Percentiles rank a stretch among this genome's conserved stretches.
These are phyloP conservation scores for Micoletzkya japonica DNA, from an alignment of 2,888 invertebrate genomes.

Conservation along the genomic window DNA sequence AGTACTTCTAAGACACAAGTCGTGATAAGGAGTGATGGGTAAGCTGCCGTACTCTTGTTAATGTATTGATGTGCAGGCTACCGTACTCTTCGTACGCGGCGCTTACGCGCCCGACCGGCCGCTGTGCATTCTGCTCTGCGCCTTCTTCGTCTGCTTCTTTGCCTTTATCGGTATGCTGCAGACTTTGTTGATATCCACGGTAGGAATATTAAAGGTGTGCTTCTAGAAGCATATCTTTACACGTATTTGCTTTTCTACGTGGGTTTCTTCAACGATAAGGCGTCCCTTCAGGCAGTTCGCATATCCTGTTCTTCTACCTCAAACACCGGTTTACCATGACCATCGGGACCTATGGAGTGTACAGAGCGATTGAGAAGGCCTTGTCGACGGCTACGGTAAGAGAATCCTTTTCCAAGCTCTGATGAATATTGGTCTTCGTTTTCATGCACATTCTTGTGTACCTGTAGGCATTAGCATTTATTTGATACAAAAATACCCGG, in stretches of 20 bases:
- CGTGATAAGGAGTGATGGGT: too few species aligned
- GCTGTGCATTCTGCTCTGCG: constrained; percentile 28
- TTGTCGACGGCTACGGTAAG: constrained; percentile 31
- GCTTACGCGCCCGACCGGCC: neutral
- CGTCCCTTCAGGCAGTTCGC: constrained; percentile 28
- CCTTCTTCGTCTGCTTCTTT: constrained; percentile 34
- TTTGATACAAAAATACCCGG: neutral
- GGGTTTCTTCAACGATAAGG: neutral
- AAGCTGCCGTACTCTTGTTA: constrained; percentile 3
- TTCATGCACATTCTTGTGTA: neutral
- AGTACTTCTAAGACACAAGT: too few species aligned
- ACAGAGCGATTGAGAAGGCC: constrained; percentile 33
- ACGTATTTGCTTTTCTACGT: neutral
- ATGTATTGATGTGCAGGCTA: constrained; percentile 11
- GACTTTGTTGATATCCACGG: too few species aligned
- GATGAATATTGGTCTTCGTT: neutral
- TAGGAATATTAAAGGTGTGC: neutral
- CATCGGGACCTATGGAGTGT: constrained; percentile 25
- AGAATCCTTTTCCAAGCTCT: too few species aligned
- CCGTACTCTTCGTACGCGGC: constrained; percentile 11
- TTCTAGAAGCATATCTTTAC: neutral
- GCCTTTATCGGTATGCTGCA: constrained; percentile 35
- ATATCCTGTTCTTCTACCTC: constrained; percentile 35
- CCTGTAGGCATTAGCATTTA: neutral
- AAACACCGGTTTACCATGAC: constrained; percentile 35